phyloP scores from a whole-genome alignment of 2,113 vertebrate genomes.

The Paralichthys olivaceus region DNA sequence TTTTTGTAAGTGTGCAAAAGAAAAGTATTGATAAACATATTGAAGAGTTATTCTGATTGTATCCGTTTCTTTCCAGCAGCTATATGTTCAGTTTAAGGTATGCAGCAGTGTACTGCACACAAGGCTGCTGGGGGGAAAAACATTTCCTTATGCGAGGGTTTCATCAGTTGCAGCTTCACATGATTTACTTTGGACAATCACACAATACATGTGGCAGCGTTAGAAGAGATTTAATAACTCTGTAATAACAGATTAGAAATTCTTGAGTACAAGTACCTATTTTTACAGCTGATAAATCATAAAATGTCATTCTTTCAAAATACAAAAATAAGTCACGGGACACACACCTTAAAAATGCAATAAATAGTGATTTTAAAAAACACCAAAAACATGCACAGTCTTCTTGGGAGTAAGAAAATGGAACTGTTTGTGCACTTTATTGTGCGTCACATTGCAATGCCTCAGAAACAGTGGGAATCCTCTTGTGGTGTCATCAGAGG shows the following conservation, averaged over 20 bases:
- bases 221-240: conserved; percentile 70
- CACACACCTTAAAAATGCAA: conserved; percentile 71
- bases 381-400: conserved; percentile 64
- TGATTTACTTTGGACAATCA: not conserved
- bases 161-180: not conserved
- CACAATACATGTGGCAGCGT: conserved; percentile 16
- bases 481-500: conserved; percentile 15
- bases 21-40: not conserved
- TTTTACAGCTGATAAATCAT: conserved; percentile 63
- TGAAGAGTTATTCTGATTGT: not conserved
- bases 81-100: too few species aligned
- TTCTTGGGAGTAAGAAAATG: conserved; percentile 41
- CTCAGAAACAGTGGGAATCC: conserved; percentile 23
- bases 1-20: not conserved
- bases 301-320: conserved; percentile 68
- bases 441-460: conserved; percentile 42
- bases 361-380: conserved; percentile 70
- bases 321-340: conserved; percentile 74
- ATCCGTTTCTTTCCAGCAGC: not conserved
- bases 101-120: not conserved
- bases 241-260: conserved; percentile 70
- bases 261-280: conserved; percentile 52
- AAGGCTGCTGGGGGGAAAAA: not conserved
- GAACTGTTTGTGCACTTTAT: conserved; percentile 17
- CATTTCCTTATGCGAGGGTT: not conserved